Evolutionary conservation across 2,888 invertebrate genomes (phyloP), one percentile per base, ranked within the genome.

Genomic region (Coelinius sp.): DNA sequence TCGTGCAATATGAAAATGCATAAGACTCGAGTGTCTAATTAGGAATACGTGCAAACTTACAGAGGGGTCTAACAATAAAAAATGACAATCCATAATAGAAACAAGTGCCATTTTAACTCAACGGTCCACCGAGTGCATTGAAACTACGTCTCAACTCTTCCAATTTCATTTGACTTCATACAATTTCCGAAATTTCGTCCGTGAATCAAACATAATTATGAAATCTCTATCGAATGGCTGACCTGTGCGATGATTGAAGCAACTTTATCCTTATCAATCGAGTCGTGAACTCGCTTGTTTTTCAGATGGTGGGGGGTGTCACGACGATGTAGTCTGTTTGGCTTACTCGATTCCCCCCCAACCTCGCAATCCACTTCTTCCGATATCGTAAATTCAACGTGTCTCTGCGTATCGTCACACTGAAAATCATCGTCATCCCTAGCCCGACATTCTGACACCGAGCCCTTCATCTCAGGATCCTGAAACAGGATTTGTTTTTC

Each of bases 281-380:
- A 89, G 77, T 90, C 88, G 86, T 93, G 92, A 82, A 98, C 95
- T 85, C 98, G 93, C 88, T 98, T 98, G 90, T 98, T 98, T 92
- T 99, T 99, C 86, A 98, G 92, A 89, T 99, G 98, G 91, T 99
- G 99, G 63, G 99, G 99, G 22, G 99, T 99, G 90, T 99, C 99
- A 83, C 99, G 93, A 74, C 95, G 92, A 86, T 96, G 94, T 75
- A 97, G 92, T 73, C 93, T 91, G 83, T 92, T 92, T 69, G 92
- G 92, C 80, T 90, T 90, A 76, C 89, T 88, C 65, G 88, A 86
- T 74, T 89, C 90, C 75, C 86, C 88, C 77, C 88, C 89, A 79
- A 89, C 89, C 74, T 89, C 89, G 77, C 85, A 87, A 81, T 83
- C 88, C 80, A 84, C 85, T 73, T 87, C 83, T 76, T 87, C 85